These are phyloP conservation scores for Drosophila bunnanda DNA, from an alignment of 2,888 invertebrate species.

Conservation along the genomic window DNA sequence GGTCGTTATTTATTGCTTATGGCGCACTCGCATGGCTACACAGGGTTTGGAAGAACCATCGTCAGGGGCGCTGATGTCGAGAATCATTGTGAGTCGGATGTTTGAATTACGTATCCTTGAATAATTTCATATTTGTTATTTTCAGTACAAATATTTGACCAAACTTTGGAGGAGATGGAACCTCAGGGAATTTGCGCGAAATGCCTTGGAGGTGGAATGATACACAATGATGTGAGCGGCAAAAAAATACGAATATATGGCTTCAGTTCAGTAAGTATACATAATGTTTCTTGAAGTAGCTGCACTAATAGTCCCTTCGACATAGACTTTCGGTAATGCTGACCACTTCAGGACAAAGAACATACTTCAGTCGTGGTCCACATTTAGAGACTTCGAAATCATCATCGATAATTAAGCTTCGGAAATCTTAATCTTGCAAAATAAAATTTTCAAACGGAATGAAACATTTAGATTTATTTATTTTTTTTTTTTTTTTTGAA, in stretches of 20 bases:
- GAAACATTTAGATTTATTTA: too few species aligned
- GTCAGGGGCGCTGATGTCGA: constrained; percentile 39
- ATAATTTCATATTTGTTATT: background rate
- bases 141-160: constrained; percentile 41
- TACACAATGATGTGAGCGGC: constrained; percentile 12
- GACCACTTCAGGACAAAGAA: constrained; percentile 51
- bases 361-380: constrained; percentile 28
- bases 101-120: background rate
- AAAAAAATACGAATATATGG: constrained; percentile 46
- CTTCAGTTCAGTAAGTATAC: constrained; percentile 41
- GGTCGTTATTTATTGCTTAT: constrained; percentile 50
- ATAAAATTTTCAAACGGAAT: background rate
- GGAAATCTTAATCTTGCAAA: background rate
- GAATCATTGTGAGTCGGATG: constrained; percentile 44
- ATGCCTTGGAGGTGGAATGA: constrained; percentile 57
- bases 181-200: constrained; percentile 41
- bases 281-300: background rate
- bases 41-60: constrained; percentile 44
- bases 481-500: background rate
- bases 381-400: constrained; percentile 42
- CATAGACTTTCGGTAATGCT: constrained; percentile 56
- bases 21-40: constrained; percentile 55
- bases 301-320: too few species aligned
- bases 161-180: constrained; percentile 18
- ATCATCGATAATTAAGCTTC: constrained; percentile 5